Conservation (phyloP, 1,140 invertebrate genomes). For the Formica exsecta region DNA sequence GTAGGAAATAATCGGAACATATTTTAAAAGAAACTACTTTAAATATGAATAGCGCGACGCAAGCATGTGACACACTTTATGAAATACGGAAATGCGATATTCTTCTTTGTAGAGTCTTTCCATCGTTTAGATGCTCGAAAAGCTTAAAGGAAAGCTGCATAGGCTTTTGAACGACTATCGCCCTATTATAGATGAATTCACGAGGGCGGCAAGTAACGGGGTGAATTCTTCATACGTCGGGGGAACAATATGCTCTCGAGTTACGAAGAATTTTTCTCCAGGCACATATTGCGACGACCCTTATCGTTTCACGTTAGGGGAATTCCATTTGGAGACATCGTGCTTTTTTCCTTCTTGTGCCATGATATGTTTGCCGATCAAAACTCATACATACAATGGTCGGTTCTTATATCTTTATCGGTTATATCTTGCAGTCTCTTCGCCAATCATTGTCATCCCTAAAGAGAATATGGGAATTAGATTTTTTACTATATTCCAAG, state of each 20-base stretch:
- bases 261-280: slow-evolving; percentile 62
- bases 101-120: too few relatives aligned
- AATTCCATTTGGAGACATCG: slow-evolving; percentile 42
- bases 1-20: neutral
- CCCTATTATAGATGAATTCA: slow-evolving; percentile 35
- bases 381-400: slow-evolving; percentile 21
- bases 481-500: neutral
- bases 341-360: slow-evolving; percentile 22
- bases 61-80: neutral
- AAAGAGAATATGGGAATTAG: neutral
- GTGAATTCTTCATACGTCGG: slow-evolving; percentile 45
- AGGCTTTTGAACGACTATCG: slow-evolving; percentile 30
- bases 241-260: slow-evolving; percentile 57
- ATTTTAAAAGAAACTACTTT: neutral
- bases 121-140: neutral
- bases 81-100: neutral
- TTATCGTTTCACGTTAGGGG: slow-evolving; percentile 52
- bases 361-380: slow-evolving; percentile 52
- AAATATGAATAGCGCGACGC: neutral
- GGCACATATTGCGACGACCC: slow-evolving; percentile 47
- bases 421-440: slow-evolving; percentile 45
- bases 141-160: neutral
- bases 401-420: slow-evolving; percentile 57
- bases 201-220: slow-evolving; percentile 27
- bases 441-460: slow-evolving; percentile 8